phyloP scores from a whole-genome alignment of 2,113 vertebrate genomes.

The Ranitomeya imitator region DNA sequence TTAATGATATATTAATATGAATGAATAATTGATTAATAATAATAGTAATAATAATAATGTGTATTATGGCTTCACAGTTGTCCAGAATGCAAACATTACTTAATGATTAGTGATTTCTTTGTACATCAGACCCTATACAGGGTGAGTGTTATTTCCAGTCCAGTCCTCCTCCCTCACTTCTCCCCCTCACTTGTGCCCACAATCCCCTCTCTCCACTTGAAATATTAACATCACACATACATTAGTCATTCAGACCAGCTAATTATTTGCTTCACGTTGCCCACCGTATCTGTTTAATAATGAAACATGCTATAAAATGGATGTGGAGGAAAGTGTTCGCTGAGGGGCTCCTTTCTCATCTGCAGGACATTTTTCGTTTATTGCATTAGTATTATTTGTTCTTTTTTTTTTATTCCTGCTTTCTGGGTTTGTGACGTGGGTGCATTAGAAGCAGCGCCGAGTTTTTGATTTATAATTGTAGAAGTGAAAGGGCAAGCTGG shows the following conservation, averaged over 20 bases:
- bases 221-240: conserved; percentile 52
- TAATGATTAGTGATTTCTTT: not conserved
- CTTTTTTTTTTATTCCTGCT: not conserved
- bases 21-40: too few relatives aligned
- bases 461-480: not conserved
- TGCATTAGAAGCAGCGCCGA: not conserved
- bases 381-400: not conserved
- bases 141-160: not conserved
- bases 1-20: too few relatives aligned
- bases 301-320: conserved; percentile 50
- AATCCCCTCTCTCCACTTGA: conserved; percentile 28
- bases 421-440: not conserved
- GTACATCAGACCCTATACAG: not conserved
- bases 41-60: too few relatives aligned
- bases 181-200: not conserved
- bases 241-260: conserved; percentile 53
- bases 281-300: conserved; percentile 52
- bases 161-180: conserved; percentile 4
- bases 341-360: not conserved
- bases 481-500: conserved; percentile 1
- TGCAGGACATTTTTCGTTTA: not conserved
- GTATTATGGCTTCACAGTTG: not conserved
- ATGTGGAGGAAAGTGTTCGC: not conserved
- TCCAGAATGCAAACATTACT: not conserved
- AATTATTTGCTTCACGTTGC: conserved; percentile 51